These are phyloP conservation scores for Ameiurus melas DNA, from an alignment of 2,113 vertebrate species.

Conservation along the genomic window DNA sequence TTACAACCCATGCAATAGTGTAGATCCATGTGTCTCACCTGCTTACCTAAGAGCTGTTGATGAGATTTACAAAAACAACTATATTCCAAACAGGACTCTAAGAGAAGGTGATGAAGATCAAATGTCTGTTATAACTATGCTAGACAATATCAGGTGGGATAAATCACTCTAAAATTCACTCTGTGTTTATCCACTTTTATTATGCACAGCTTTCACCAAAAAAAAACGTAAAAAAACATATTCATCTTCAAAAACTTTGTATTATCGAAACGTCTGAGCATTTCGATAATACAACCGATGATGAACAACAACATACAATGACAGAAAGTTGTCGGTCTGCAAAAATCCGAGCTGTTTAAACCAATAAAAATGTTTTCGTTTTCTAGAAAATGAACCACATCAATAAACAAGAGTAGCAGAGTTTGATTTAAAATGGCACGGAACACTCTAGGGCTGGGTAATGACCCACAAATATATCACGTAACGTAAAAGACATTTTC, in stretches of 20 bases:
- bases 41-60: neutral
- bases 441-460: neutral
- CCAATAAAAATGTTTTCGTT: neutral
- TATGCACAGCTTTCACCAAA: neutral
- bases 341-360: neutral
- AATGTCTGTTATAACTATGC: neutral
- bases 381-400: constrained; percentile 5
- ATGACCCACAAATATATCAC: neutral
- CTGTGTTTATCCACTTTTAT: neutral
- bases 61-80: neutral
- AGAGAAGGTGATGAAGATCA: neutral
- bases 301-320: neutral
- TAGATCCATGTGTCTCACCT: neutral
- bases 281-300: neutral
- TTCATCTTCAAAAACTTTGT: neutral
- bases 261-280: neutral
- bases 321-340: neutral
- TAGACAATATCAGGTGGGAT: neutral
- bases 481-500: neutral
- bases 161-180: neutral
- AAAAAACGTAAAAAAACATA: neutral
- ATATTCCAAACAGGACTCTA: neutral
- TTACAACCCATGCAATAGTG: neutral
- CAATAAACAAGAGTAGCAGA: neutral
- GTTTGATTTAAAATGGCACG: neutral